Evolutionary conservation across 2,888 invertebrate species (phyloP), one percentile per base, ranked within the genome.

Genomic region (Nymphalis urticae): DNA sequence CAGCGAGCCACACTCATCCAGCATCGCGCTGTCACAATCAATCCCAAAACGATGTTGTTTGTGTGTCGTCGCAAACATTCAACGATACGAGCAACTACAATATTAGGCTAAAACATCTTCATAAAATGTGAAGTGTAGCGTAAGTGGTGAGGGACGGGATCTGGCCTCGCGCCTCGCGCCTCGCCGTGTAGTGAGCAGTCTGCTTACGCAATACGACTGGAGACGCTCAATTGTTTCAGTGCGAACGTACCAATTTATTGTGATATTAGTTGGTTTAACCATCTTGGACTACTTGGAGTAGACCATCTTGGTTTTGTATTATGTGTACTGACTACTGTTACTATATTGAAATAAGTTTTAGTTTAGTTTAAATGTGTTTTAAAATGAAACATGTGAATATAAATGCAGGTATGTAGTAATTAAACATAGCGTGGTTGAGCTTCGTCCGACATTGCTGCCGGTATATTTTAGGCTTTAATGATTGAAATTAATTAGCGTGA

Each of bases 171-270:
- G 10, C 21, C 53, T 53, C 53, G 53, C 53, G 24, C 24, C 7
- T 21, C 19, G 51, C 19, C 10, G 50, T 50, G 50, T 16, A 17
- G 27, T 27, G 54, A 16, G 24, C 54, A 24, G 27, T 17, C 8
- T 13, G 58, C 58, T 58, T 42, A 36, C 58, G 19, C 58, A 58
- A 58, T n/a, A n/a, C n/a, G 58, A 36, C 19, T 19, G 19, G 58
- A 42, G 42, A 36, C 58, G 58, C 4, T 36, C 19, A 58, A 21
- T 58, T 32, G 58, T 42, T 58, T 36, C 19, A 10, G n/a, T 10
- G 42, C 13, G 19, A 58, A 58, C 36, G 58, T 58, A 42, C 19
- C 42, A 13, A 58, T 19, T 17, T 58, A 42, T 58, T 42, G 3
- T 36, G 19, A 54, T 54, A 54, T 21, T 32, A 16, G 17, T 27